Base-by-base conservation (phyloP, 2,888 invertebrate genomes). In the Euplexia lucipara region DNA sequence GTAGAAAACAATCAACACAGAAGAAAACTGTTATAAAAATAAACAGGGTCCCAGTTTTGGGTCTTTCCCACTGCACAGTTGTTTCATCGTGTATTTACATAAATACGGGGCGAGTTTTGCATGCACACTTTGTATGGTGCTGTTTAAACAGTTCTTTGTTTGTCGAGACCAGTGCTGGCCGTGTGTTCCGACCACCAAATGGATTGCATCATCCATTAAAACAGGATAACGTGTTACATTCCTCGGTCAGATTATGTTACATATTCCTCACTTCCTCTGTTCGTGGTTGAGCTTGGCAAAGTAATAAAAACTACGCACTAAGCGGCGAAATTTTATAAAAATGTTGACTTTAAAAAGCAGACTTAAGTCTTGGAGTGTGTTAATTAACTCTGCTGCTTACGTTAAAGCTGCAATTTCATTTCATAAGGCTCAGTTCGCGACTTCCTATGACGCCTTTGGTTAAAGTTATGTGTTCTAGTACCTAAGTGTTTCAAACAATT, bases 21-120 rank as follows among this genome's bases (percentile, higher is more conserved):
- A 88, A 86, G 88, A 87, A 84, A 87, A 87, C 86, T 83, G 85
- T 88, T 86, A 83, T 83, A 89, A 88, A 90, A 90, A 89, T 87
- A 90, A 90, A 91, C 88, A 89, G 82, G 85, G 84, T 86, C 84
- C 81, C 87, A 83, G 85, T 89, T 90, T 87, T 83, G 84, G 86
- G 84, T 85, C 79, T 90, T 90, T 89, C 79, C 84, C 85, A 83
- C 82, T 87, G 86, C 85, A 88, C 87, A 87, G 87, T 91, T 89
- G 90, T 89, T 91, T 88, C 86, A 87, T 85, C 85, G 88, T 85
- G 84, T 92, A 90, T 93, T 92, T 93, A 91, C 92, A 91, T 91
- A 91, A 90, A 91, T 90, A 90, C 88, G 83, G 85, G 82, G 82
- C 81, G 88, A 82, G 85, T 84, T 88, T 88, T 84, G 84, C 85